Evolutionary conservation across 2,888 invertebrate genomes (phyloP), one percentile per base, ranked within the genome.

Genomic region (Drosophila nr. medialis): DNA sequence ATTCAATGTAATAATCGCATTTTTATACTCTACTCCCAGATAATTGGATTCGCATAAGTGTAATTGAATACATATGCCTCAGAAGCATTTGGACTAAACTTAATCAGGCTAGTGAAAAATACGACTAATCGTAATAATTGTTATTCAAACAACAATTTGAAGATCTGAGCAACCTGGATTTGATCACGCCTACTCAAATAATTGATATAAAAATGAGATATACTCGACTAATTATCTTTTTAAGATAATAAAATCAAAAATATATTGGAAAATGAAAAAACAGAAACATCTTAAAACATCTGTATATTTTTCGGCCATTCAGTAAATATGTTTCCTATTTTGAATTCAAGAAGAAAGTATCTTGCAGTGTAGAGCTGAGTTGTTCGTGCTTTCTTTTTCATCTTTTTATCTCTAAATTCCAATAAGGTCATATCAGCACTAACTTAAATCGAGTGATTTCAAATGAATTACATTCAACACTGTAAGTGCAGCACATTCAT

Each of bases 401-500:
- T 7, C n/a, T n/a, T 1, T 7, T 13, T 4, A 45, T 13, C 13
- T 2, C 7, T 7, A 13, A 21, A 21, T 21, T 13, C 7, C 45
- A 45, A 45, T 7, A 21, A 21, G 21, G 7, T 21, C 40, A 21
- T 21, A 42, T 5, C n/a, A 40, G 2, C 5, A n/a, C 45, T 24
- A 8, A 45, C 45, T 24, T 8, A 45, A 45, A 15, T 45, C 1
- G 15, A 15, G 21, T 15, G 18, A 15, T 15, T 21, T 21, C 13
- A 15, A 8, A 45, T 15, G 1, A 45, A 21, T 45, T 45, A 45
- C 4, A 0, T 45, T 2, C 30, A 32, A 29, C 30, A 64, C 4
- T 61, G 38, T 51, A 50, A 56, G 40, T 64, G 64, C 53, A 72
- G 21, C 49, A 54, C 38, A 64, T 67, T 58, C 32, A 59, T 59